A percentile compares a stretch with the other conserved stretches of the same genome.
These are phyloP conservation scores for Todiramphus chloris DNA, from an alignment of 2,113 vertebrate species.

Conservation along the genomic window DNA sequence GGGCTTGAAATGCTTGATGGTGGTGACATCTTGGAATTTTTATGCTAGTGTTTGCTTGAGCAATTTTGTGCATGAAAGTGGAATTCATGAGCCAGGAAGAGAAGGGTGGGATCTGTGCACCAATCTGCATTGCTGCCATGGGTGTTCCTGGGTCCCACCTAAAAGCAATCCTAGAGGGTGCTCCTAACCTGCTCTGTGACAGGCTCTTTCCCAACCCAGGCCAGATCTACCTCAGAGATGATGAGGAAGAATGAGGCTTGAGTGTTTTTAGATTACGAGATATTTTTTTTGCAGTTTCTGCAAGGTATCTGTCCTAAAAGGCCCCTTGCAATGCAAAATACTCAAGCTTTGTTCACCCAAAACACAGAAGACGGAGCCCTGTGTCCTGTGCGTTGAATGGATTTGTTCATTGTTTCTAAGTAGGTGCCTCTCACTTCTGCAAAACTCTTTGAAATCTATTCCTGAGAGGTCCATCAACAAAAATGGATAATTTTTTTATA, in stretches of 20 bases:
- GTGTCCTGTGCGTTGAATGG: neutral
- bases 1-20: slow-evolving; percentile 50
- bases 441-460: neutral
- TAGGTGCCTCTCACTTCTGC: neutral
- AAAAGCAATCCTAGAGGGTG: neutral
- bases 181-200: neutral
- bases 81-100: neutral
- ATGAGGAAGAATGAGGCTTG: neutral
- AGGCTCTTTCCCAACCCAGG: neutral
- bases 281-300: neutral
- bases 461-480: neutral
- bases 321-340: neutral
- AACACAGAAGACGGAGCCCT: neutral
- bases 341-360: neutral
- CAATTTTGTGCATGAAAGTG: neutral
- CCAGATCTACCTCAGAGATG: neutral
- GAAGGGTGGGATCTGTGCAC: neutral
- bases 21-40: neutral
- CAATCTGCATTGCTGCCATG: neutral
- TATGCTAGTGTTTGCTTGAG: neutral
- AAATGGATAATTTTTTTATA: neutral
- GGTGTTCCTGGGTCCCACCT: accelerated
- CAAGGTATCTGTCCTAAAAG: neutral
- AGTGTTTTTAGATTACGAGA: neutral
- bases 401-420: neutral